These are phyloP conservation scores for Strix uralensis DNA, from an alignment of 2,113 vertebrate species.

Conservation along the genomic window DNA sequence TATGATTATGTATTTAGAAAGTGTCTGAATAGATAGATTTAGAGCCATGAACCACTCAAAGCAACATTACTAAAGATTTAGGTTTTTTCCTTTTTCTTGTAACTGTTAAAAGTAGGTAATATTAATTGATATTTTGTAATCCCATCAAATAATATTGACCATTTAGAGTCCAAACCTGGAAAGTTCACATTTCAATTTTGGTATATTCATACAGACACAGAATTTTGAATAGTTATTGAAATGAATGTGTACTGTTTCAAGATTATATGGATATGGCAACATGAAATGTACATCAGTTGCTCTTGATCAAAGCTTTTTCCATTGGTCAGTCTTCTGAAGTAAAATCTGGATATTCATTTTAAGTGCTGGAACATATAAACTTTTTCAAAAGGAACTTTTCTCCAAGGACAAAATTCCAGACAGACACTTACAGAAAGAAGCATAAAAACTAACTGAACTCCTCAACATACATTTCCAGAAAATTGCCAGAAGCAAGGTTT, in stretches of 20 bases:
- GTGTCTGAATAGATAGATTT: background rate
- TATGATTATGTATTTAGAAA: background rate
- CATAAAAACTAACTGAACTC: background rate
- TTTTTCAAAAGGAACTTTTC: background rate
- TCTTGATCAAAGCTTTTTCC: background rate
- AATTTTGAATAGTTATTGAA: background rate
- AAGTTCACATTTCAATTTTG: background rate
- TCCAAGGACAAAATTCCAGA: background rate
- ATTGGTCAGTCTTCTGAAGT: background rate
- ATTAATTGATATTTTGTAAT: background rate
- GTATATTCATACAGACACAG: fast-evolving
- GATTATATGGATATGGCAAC: background rate
- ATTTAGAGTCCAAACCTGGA: background rate
- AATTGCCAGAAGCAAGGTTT: conserved; percentile 41
- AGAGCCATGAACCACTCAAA: background rate
- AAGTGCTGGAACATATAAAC: background rate
- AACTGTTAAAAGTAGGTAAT: background rate
- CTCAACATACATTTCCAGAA: background rate
- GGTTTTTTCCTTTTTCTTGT: background rate
- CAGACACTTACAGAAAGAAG: background rate
- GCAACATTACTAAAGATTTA: background rate
- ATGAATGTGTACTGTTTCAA: background rate
- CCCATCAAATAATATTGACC: background rate
- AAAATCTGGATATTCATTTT: background rate
- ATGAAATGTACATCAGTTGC: background rate